These are phyloP conservation scores for Meandrina meandrites DNA, from an alignment of 92 coral and sea anemone genomes.

Conservation along the genomic window DNA sequence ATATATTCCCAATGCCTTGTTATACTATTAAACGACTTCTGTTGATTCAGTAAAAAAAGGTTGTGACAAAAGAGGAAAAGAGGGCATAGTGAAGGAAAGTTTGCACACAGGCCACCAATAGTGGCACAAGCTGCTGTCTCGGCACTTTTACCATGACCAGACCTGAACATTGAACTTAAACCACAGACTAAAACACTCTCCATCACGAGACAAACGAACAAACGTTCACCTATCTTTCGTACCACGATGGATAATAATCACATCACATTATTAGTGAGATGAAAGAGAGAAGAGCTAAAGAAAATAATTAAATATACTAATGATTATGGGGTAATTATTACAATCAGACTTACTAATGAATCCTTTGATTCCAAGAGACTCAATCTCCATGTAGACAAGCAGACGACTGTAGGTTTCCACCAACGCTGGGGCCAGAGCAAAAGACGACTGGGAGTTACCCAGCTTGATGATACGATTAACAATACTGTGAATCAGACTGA, in stretches of 20 bases:
- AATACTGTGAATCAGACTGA: constrained; percentile 89
- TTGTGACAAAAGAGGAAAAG: neutral
- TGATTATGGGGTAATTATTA: too few relatives aligned
- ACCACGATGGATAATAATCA: too few relatives aligned
- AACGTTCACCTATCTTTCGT: too few relatives aligned
- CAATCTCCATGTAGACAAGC: constrained; percentile 93
- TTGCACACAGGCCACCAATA: neutral
- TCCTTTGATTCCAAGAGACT: constrained; percentile 89
- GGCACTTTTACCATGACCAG: too few relatives aligned
- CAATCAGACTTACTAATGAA: constrained; percentile 66
- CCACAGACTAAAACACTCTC: too few relatives aligned
- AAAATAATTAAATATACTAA: too few relatives aligned
- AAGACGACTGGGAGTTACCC: constrained; percentile 62
- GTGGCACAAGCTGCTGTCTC: neutral
- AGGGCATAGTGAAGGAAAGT: neutral
- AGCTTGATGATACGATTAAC: constrained; percentile 84
- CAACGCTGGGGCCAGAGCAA: constrained; percentile 91
- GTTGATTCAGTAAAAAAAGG: neutral
- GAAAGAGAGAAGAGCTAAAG: too few relatives aligned
- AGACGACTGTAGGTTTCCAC: constrained; percentile 97
- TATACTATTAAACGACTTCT: neutral
- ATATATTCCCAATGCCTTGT: neutral
- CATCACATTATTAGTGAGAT: too few relatives aligned
- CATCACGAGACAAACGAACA: too few relatives aligned
- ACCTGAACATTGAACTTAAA: too few relatives aligned